Conservation (phyloP, 2,888 invertebrate species). For the Eupithecia exiguata region DNA sequence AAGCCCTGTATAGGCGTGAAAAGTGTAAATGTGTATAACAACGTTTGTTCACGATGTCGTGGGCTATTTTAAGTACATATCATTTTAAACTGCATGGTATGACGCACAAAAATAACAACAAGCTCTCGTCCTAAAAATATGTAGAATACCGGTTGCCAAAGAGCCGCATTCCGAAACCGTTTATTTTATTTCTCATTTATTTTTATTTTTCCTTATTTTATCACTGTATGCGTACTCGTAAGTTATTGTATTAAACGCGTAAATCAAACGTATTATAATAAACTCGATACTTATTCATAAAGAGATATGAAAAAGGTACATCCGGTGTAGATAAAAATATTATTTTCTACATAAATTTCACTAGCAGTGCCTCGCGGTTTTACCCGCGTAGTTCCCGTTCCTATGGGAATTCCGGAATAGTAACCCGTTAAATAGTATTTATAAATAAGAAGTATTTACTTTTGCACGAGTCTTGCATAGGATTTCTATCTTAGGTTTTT, state of each 20-base stretch:
- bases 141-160: conserved; percentile 28
- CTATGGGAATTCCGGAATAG: too few species aligned
- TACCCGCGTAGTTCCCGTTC: too few species aligned
- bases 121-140: conserved; percentile 17
- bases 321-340: conserved; percentile 7
- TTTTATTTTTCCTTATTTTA: conserved; percentile 20
- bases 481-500: too few species aligned
- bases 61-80: neutral
- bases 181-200: conserved; percentile 30
- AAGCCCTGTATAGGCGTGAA: too few species aligned
- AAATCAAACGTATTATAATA: conserved; percentile 8
- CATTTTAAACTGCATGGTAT: neutral
- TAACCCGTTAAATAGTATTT: too few species aligned
- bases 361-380: too few species aligned
- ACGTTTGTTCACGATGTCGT: neutral
- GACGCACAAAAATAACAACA: neutral
- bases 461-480: too few species aligned
- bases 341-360: neutral
- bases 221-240: conserved; percentile 3
- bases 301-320: neutral
- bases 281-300: conserved; percentile 16
- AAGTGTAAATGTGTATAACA: too few species aligned
- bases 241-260: neutral
- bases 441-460: too few species aligned
- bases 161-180: conserved; percentile 30